These are phyloP conservation scores for Cyprinodon diabolis DNA, from an alignment of 2,797 vertebrate species.

Conservation along the genomic window DNA sequence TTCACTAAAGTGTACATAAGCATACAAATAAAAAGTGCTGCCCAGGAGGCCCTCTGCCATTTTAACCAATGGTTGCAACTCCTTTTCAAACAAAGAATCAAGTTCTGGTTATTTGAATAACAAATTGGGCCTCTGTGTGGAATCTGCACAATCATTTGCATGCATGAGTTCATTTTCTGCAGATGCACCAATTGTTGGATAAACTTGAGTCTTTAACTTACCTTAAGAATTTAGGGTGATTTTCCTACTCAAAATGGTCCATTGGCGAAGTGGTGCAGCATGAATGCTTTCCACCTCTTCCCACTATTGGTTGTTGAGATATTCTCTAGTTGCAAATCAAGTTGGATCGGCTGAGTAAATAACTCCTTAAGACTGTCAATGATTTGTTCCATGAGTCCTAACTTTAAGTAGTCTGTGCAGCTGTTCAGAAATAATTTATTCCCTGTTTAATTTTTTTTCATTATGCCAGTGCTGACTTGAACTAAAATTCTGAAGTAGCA, in stretches of 20 bases:
- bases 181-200: no score
- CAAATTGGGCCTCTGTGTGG: no score
- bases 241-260: background rate
- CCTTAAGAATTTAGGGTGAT: background rate
- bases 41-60: background rate
- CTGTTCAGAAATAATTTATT: conserved; percentile 1
- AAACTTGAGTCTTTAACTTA: background rate
- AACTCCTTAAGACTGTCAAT: background rate
- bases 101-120: background rate
- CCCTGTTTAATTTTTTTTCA: background rate
- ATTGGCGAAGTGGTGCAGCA: background rate
- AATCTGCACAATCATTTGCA: background rate
- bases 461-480: background rate
- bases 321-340: conserved; percentile 1
- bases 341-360: background rate
- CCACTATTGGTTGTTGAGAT: background rate
- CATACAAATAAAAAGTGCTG: background rate
- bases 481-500: background rate
- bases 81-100: background rate
- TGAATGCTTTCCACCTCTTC: background rate
- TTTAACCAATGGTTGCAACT: background rate
- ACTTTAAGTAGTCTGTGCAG: background rate
- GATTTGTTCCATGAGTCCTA: background rate
- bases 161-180: background rate
- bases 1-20: background rate